Evolutionary conservation across 2,888 invertebrate genomes (phyloP).

Genomic region (Drosophila mercatorum): DNA sequence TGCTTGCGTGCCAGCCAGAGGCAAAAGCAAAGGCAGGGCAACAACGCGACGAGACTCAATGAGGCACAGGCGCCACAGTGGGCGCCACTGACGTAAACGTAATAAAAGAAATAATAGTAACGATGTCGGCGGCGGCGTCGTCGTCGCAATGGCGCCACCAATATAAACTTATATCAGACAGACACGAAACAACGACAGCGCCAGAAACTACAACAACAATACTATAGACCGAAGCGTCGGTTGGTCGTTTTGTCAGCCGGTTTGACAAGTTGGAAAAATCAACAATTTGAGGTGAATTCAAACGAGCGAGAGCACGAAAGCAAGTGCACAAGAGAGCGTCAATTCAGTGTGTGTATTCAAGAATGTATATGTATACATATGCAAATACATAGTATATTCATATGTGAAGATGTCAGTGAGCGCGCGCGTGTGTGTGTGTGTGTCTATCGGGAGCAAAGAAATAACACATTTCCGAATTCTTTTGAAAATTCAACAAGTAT

Average conservation of each 20-base stretch:
- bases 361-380: neutral
- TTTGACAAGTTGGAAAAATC: slow-evolving; percentile 80
- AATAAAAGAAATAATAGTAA: slow-evolving; percentile 84
- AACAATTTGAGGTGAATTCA: slow-evolving; percentile 77
- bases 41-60: slow-evolving; percentile 37
- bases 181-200: slow-evolving; percentile 58
- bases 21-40: slow-evolving; percentile 56
- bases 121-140: slow-evolving; percentile 79
- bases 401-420: neutral
- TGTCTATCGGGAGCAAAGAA: slow-evolving; percentile 31
- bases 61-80: slow-evolving; percentile 82
- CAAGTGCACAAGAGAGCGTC: slow-evolving; percentile 57
- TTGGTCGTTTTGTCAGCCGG: slow-evolving; percentile 74
- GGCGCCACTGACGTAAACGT: slow-evolving; percentile 85
- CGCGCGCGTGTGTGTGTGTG: neutral
- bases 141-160: slow-evolving; percentile 84
- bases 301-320: slow-evolving; percentile 43
- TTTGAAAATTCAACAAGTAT: slow-evolving; percentile 60
- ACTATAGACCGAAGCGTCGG: slow-evolving; percentile 59
- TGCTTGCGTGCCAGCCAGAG: slow-evolving; percentile 75
- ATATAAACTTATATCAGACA: slow-evolving; percentile 81
- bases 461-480: slow-evolving; percentile 63
- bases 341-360: neutral
- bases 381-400: neutral
- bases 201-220: slow-evolving; percentile 44